These are phyloP conservation scores for Bradypus variegatus DNA, from an alignment of 2,797 vertebrate genomes.

Conservation along the genomic window DNA sequence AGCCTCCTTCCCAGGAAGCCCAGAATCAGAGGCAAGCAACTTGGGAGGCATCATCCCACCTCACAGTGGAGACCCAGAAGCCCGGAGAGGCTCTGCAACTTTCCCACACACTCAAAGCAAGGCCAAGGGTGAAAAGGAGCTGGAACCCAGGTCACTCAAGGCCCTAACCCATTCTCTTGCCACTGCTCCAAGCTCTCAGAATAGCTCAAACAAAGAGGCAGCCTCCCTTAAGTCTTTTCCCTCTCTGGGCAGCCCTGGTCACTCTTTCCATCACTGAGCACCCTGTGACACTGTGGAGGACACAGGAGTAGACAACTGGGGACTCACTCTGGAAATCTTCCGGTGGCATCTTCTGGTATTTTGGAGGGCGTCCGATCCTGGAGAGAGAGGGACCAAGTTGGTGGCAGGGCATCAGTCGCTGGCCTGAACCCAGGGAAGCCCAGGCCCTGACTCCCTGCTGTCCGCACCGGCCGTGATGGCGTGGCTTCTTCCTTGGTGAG, in stretches of 20 bases:
- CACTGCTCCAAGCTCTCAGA: neutral
- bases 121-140: neutral
- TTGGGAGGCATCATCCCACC: too few species aligned
- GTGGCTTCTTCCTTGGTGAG: slow-evolving; percentile 90
- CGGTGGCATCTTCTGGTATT: slow-evolving; percentile 92
- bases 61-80: neutral
- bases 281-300: neutral
- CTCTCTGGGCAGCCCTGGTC: neutral
- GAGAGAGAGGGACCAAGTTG: slow-evolving; percentile 62
- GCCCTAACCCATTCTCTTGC: neutral
- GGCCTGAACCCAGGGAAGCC: neutral
- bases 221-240: neutral
- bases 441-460: slow-evolving; percentile 20
- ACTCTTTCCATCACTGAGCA: neutral
- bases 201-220: neutral
- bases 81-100: too few species aligned
- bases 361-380: slow-evolving; percentile 96
- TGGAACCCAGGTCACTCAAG: neutral
- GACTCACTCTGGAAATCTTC: slow-evolving; percentile 92
- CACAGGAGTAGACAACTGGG: neutral
- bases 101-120: neutral
- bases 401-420: neutral
- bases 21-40: neutral
- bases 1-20: neutral
- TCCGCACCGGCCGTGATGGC: slow-evolving; percentile 91